Base-by-base conservation (phyloP, 2,113 vertebrate species). In the Microtus richardsoni region DNA sequence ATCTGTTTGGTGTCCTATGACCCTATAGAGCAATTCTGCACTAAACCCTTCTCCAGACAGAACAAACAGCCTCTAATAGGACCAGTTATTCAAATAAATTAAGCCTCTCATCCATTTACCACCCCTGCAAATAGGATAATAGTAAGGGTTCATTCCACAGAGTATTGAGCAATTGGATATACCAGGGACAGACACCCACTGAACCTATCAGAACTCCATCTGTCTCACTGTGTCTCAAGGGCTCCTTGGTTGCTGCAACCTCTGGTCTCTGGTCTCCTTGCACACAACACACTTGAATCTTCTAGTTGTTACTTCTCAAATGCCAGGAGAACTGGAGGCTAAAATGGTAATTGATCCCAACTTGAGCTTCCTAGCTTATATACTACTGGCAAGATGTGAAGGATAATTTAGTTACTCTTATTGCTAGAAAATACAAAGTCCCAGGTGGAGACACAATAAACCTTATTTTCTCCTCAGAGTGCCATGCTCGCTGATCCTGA, bases 21-120 rank as follows among this genome's bases (percentile, higher is more conserved):
- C 11, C 21, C 36, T 82, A 78, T 13, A 74, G 73, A 84, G 66
- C 22, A 91, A 28, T 64, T 78, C 2, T 44, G 1, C 33, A 84
- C 1, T 77, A 21, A 47, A 87, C 73, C 30, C 8, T 79, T 47
- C 41, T 54, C 54, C 62, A 82, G 85, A 52, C 21, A 84, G 5
- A 17, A 36, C 74, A 77, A 83, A 36, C 70, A 89, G 44, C 13
- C 22, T 96, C 71, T 80, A 16, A 95, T 41, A 89, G 30, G 64
- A 83, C 21, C 21, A 89, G n/a, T 49, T 88, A 78, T 82, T 84
- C n/a, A 97, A 92, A 93, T 60, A 96, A 95, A 96, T 62, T 66
- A 88, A 66, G 41, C 41, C 75, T 68, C 21, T 92, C 74, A 94
- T 58, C 52, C 19, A 82, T n/a, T 84, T 88, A 54, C 33, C 30